Percentiles rank a stretch among this genome's conserved stretches.
phyloP scores from a whole-genome alignment of 2,113 vertebrate species.

The Bettongia penicillata region DNA sequence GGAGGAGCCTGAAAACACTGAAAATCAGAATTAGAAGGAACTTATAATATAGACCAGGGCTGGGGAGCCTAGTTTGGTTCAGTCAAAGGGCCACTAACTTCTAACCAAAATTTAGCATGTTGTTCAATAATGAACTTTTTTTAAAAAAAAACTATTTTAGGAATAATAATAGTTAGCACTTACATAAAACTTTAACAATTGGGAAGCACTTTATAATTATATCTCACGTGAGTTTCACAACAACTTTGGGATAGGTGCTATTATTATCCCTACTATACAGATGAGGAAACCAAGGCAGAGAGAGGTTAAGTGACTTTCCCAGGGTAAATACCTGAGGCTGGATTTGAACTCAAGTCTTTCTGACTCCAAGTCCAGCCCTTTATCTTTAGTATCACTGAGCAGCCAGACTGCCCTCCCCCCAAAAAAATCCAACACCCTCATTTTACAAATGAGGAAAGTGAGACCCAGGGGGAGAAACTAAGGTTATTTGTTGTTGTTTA shows the following conservation, averaged over 20 bases:
- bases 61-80: too few relatives aligned
- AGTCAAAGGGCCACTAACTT: neutral
- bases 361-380: neutral
- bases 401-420: neutral
- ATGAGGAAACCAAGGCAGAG: neutral
- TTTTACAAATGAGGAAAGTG: neutral
- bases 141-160: neutral
- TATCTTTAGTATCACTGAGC: neutral
- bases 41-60: neutral
- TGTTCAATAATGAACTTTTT: neutral
- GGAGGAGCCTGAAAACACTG: neutral
- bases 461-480: neutral
- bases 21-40: neutral
- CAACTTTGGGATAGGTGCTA: neutral
- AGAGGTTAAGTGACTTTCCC: neutral
- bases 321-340: neutral
- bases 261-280: neutral
- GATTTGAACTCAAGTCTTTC: neutral
- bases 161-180: neutral
- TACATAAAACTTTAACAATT: neutral
- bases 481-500: neutral
- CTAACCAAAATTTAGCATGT: neutral
- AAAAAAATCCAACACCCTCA: neutral
- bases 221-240: neutral
- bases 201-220: neutral